Percentiles rank a stretch among this genome's conserved stretches.
phyloP scores from a whole-genome alignment of 2,888 invertebrate genomes.

The Drosophila pseudotakahashii region DNA sequence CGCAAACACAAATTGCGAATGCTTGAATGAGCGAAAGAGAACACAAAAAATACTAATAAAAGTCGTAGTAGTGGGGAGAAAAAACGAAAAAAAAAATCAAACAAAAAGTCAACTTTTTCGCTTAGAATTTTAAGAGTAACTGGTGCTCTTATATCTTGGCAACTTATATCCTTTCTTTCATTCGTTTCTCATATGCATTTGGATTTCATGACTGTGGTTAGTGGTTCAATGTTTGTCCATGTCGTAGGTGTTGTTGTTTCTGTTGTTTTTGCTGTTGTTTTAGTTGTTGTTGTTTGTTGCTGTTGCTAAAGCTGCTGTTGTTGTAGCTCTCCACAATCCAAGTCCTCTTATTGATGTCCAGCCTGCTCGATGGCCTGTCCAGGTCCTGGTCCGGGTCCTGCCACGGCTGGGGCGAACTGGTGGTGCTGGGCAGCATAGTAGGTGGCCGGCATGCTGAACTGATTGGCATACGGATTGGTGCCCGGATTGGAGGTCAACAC shows the following conservation, averaged over 20 bases:
- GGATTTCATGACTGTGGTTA: background rate
- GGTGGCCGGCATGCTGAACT: conserved; percentile 80
- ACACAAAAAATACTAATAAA: conserved; percentile 8
- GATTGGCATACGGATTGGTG: conserved; percentile 83
- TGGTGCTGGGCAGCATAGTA: conserved; percentile 81
- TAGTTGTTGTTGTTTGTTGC: background rate
- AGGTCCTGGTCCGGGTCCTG: conserved; percentile 68
- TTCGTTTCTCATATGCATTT: conserved; percentile 3
- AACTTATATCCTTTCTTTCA: conserved; percentile 14
- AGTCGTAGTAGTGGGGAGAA: background rate
- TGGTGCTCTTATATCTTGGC: conserved; percentile 17
- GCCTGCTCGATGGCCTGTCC: conserved; percentile 67
- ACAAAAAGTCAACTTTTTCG: conserved; percentile 1
- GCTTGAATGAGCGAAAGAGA: conserved; percentile 4
- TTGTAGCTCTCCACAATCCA: conserved; percentile 4
- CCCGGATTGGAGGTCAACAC: conserved; percentile 81
- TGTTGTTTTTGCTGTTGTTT: background rate
- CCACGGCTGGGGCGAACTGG: conserved; percentile 67
- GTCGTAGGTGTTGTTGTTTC: conserved; percentile 1
- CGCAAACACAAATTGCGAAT: background rate
- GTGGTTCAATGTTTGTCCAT: conserved; percentile 1
- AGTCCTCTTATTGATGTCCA: conserved; percentile 57
- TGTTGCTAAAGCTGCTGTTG: background rate
- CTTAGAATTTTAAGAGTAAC: conserved; percentile 1
- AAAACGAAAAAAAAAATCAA: background rate